phyloP scores from a whole-genome alignment of 2,797 vertebrate genomes.

The Gambelia wislizenii region DNA sequence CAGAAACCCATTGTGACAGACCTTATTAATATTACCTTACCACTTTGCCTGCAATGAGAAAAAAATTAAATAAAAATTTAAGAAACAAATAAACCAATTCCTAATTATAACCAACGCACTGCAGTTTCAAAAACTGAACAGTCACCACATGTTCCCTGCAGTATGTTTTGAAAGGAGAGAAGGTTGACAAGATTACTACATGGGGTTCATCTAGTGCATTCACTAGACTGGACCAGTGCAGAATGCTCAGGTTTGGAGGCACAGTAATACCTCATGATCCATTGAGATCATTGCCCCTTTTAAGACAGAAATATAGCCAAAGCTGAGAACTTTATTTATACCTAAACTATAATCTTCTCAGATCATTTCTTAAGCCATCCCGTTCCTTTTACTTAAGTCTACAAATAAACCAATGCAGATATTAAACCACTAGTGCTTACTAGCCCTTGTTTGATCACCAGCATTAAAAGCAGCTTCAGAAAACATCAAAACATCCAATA shows the following conservation, averaged over 20 bases:
- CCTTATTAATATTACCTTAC: not conserved
- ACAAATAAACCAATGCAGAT: not conserved
- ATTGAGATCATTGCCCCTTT: not conserved
- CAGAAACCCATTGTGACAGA: not conserved
- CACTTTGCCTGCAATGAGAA: no score
- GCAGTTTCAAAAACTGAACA: not conserved
- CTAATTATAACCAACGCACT: not conserved
- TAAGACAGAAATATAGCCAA: not conserved
- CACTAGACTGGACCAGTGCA: not conserved
- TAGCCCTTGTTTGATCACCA: not conserved
- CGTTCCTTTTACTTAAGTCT: not conserved
- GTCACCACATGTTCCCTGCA: not conserved
- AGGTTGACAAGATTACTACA: not conserved
- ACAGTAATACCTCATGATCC: not conserved
- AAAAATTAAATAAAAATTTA: not conserved
- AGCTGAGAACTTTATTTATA: not conserved
- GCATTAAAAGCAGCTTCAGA: not conserved
- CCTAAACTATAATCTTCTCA: not conserved
- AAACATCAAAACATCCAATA: not conserved
- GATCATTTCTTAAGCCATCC: not conserved
- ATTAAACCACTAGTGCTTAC: not conserved
- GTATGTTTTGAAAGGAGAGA: not conserved
- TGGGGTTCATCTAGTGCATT: not conserved
- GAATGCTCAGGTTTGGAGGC: not conserved
- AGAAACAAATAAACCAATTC: not conserved